These are phyloP conservation scores for Hemicrepidius hirtus DNA, from an alignment of 2,888 invertebrate species.

Conservation along the genomic window DNA sequence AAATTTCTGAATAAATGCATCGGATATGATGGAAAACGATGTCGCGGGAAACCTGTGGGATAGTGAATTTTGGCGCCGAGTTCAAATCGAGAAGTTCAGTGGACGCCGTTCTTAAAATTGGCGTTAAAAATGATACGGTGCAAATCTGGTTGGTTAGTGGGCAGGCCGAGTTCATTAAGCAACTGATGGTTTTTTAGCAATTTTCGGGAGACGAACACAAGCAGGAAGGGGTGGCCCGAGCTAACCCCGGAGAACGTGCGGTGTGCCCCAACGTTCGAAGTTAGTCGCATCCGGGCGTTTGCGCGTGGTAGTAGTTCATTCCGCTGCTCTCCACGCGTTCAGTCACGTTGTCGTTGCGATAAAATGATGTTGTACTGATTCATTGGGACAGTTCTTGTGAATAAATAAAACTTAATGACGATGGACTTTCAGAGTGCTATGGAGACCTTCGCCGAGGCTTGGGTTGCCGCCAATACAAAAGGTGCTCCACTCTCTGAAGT, in stretches of 20 bases:
- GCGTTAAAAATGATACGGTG: conserved; percentile 61
- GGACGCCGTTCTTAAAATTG: conserved; percentile 48
- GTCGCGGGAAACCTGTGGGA: conserved; percentile 16
- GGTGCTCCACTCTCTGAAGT: conserved; percentile 75
- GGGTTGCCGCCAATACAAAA: conserved; percentile 94
- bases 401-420: conserved; percentile 60
- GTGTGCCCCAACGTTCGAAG: conserved; percentile 53
- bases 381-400: conserved; percentile 42
- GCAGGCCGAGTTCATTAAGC: conserved; percentile 68
- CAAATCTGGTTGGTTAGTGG: conserved; percentile 69
- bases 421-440: conserved; percentile 99
- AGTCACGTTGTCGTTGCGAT: conserved; percentile 66
- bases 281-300: conserved; percentile 65
- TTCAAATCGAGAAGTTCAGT: conserved; percentile 10
- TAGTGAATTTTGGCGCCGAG: conserved; percentile 41
- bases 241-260: conserved; percentile 59
- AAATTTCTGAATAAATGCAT: neutral
- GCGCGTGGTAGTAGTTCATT: conserved; percentile 59
- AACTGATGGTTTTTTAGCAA: conserved; percentile 69
- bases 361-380: conserved; percentile 33
- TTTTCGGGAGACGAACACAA: conserved; percentile 67
- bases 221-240: conserved; percentile 69
- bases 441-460: conserved; percentile 98
- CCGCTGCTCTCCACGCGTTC: conserved; percentile 58
- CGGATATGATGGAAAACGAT: neutral